Percentiles rank a stretch among this genome's conserved stretches.
These are phyloP conservation scores for Trichogramma dendrolimi DNA, from an alignment of 2,888 invertebrate species.

Conservation along the genomic window DNA sequence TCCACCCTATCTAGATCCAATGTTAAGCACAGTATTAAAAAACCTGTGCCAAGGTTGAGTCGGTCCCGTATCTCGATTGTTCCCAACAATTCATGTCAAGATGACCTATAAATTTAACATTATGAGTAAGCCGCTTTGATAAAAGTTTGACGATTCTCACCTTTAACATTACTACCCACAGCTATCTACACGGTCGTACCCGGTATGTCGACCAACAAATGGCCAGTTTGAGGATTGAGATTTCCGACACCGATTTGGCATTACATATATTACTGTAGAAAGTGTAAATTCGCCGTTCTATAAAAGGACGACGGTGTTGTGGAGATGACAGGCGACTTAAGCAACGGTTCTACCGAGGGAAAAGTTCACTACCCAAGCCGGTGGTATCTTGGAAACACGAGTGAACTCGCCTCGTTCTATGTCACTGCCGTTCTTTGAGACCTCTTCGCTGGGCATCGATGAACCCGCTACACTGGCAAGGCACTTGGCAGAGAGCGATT, in stretches of 20 bases:
- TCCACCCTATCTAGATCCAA: constrained; percentile 81
- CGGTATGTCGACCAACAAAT: constrained; percentile 74
- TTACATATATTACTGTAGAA: constrained; percentile 93
- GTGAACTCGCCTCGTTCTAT: constrained; percentile 62
- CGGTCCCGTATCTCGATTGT: constrained; percentile 47
- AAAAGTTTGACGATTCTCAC: constrained; percentile 70
- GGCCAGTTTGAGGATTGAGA: constrained; percentile 69
- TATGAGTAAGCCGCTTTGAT: constrained; percentile 91
- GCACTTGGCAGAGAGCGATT: constrained; percentile 8
- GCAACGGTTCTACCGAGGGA: constrained; percentile 69
- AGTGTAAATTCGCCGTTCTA: constrained; percentile 70
- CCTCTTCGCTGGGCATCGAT: constrained; percentile 36
- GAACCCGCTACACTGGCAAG: not conserved
- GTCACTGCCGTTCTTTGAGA: constrained; percentile 49
- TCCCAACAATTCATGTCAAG: constrained; percentile 50
- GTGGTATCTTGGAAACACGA: constrained; percentile 72
- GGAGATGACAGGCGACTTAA: constrained; percentile 84
- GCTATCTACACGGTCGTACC: constrained; percentile 72
- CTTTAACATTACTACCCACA: constrained; percentile 95
- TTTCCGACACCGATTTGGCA: constrained; percentile 94
- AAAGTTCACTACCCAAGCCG: constrained; percentile 64
- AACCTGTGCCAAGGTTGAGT: constrained; percentile 67
- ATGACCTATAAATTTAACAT: constrained; percentile 67
- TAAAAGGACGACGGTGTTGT: constrained; percentile 69
- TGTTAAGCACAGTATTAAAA: constrained; percentile 72